phyloP scores from a whole-genome alignment of 1,140 invertebrate genomes.

The Pseudomyrmex concolor region DNA sequence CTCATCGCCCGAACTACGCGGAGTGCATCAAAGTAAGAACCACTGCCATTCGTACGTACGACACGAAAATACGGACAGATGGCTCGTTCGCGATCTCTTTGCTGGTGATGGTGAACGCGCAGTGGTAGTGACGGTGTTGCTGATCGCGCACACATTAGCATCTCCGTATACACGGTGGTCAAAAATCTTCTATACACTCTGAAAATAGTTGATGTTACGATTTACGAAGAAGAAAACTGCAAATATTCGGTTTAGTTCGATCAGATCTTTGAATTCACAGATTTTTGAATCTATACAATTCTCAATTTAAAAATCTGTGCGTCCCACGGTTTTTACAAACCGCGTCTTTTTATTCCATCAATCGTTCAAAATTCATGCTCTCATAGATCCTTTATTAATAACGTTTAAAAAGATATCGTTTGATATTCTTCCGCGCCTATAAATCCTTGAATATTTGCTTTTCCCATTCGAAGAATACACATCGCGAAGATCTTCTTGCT shows the following conservation, averaged over 20 bases:
- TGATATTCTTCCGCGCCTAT: neutral
- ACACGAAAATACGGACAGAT: conserved; percentile 74
- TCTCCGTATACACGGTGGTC: conserved; percentile 38
- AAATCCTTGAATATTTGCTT: neutral
- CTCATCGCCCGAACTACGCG: conserved; percentile 72
- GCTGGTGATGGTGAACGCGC: conserved; percentile 59
- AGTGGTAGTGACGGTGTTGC: conserved; percentile 54
- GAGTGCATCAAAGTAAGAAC: conserved; percentile 81
- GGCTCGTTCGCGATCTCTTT: conserved; percentile 64
- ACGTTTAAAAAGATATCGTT: neutral
- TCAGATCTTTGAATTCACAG: neutral
- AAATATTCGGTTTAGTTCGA: neutral
- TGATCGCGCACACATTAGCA: conserved; percentile 48
- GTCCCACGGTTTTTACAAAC: neutral
- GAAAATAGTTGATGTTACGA: neutral
- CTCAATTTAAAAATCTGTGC: neutral
- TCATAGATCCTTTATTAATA: neutral
- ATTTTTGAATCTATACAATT: neutral
- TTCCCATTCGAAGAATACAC: neutral
- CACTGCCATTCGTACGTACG: conserved; percentile 74
- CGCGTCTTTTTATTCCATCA: neutral
- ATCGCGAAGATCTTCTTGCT: neutral
- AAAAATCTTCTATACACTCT: conserved; percentile 12
- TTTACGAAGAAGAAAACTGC: neutral
- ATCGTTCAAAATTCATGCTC: neutral